Conservation (phyloP, 2,888 invertebrate species). For the Heliconius hortense region DNA sequence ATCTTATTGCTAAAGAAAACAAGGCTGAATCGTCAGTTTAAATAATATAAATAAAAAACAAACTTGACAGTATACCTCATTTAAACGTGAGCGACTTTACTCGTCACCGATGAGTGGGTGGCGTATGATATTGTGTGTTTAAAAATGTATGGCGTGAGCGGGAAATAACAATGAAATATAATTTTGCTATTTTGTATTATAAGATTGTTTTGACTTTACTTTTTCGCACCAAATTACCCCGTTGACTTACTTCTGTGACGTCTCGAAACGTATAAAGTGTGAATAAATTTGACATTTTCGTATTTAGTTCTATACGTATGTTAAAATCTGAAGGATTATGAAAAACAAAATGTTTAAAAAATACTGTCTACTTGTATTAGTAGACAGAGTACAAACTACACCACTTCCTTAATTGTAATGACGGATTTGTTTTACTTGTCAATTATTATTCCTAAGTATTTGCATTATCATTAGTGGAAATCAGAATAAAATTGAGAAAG, state of each 20-base stretch:
- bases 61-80: not conserved
- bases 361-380: too few relatives aligned
- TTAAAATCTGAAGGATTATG: too few relatives aligned
- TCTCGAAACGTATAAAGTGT: not conserved
- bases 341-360: too few relatives aligned
- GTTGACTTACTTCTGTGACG: not conserved
- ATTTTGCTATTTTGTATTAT: too few relatives aligned
- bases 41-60: not conserved
- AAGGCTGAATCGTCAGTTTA: not conserved
- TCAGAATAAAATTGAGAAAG: not conserved
- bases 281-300: not conserved
- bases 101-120: not conserved
- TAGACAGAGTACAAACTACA: too few relatives aligned
- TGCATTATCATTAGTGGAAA: too few relatives aligned
- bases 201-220: constrained; percentile 15
- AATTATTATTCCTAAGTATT: too few relatives aligned
- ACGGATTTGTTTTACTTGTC: too few relatives aligned
- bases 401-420: too few relatives aligned
- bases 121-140: constrained; percentile 1
- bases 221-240: constrained; percentile 14
- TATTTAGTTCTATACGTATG: too few relatives aligned
- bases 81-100: not conserved
- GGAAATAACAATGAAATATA: constrained; percentile 14
- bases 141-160: not conserved
- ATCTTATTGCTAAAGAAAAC: not conserved